Evolutionary conservation across 2,113 vertebrate genomes (phyloP).

Genomic region (Ovis aries): ARS-UI_Ramb_v3.0 NC_056080.1:116832001-116832500

Average conservation of each 20-base stretch:
- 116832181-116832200: background rate
- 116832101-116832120: background rate
- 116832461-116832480: background rate
- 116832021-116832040: background rate
- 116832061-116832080: background rate
- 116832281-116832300: background rate
- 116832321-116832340: background rate
- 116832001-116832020: background rate
- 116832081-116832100: background rate
- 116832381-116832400: background rate
- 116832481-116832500: background rate
- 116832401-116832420: background rate
- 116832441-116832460: background rate
- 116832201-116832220: background rate
- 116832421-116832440: background rate
- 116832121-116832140: background rate
- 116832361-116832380: background rate
- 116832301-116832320: background rate
- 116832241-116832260: background rate
- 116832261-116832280: background rate
- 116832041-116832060: background rate
- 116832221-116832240: background rate
- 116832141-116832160: background rate
- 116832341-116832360: background rate
- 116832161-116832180: background rate